Percentiles rank a stretch among this genome's conserved stretches.
phyloP scores from a whole-genome alignment of 2,797 vertebrate species.

The Oreochromis grahami region DNA sequence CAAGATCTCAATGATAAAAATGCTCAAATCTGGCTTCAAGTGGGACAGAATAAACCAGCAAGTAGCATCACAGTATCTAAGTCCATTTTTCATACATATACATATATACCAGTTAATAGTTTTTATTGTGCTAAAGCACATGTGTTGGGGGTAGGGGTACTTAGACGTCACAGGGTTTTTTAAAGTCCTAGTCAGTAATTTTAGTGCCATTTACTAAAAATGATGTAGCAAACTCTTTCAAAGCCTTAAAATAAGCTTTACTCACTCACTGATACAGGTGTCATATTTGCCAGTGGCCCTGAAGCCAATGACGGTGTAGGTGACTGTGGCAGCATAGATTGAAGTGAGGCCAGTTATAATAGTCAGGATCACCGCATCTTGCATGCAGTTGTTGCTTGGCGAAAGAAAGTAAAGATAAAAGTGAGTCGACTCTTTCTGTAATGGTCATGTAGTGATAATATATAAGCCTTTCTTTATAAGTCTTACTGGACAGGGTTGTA shows the following conservation, averaged over 20 bases:
- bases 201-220: neutral
- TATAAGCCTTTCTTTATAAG: neutral
- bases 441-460: neutral
- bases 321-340: slow-evolving; percentile 86
- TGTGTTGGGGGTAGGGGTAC: too few relatives aligned
- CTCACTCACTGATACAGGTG: slow-evolving; percentile 82
- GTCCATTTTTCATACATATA: neutral
- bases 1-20: neutral
- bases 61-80: too few relatives aligned
- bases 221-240: neutral
- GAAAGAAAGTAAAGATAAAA: neutral
- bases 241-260: neutral
- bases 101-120: neutral
- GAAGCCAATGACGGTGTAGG: slow-evolving; percentile 96
- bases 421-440: neutral
- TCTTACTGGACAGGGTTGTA: slow-evolving; percentile 97
- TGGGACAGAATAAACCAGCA: too few relatives aligned
- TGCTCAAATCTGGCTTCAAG: neutral
- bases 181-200: neutral
- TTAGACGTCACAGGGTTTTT: neutral
- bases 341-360: slow-evolving; percentile 88
- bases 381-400: slow-evolving; percentile 90
- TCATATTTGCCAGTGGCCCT: slow-evolving; percentile 89
- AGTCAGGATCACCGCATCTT: slow-evolving; percentile 87
- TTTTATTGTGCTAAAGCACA: neutral